phyloP scores from a whole-genome alignment of 2,888 invertebrate genomes.

The Meloe dianella region DNA sequence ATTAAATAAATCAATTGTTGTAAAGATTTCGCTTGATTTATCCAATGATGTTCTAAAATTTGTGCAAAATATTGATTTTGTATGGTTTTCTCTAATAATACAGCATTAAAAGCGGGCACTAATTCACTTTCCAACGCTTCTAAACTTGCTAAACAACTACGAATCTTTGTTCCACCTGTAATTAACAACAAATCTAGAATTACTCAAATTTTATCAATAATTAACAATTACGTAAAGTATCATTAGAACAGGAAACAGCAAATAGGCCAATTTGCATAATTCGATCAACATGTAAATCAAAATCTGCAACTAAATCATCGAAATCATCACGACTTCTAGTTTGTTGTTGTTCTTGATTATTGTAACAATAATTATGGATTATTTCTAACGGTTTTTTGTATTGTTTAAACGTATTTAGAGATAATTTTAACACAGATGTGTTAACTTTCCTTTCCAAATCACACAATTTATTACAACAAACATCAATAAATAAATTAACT shows the following conservation, averaged over 20 bases:
- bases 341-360: slow-evolving; percentile 49
- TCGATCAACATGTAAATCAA: slow-evolving; percentile 72
- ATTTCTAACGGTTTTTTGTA: slow-evolving; percentile 47
- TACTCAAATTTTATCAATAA: background rate
- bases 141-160: slow-evolving; percentile 70
- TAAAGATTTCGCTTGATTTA: slow-evolving; percentile 65
- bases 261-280: slow-evolving; percentile 73
- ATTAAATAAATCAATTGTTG: slow-evolving; percentile 68
- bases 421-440: slow-evolving; percentile 66
- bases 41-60: slow-evolving; percentile 67
- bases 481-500: slow-evolving; percentile 66
- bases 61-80: slow-evolving; percentile 62
- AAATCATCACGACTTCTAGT: slow-evolving; percentile 55
- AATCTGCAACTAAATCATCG: slow-evolving; percentile 64
- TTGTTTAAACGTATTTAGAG: slow-evolving; percentile 59
- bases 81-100: slow-evolving; percentile 61
- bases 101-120: slow-evolving; percentile 65
- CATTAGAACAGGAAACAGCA: slow-evolving; percentile 68
- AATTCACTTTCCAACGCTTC: slow-evolving; percentile 73
- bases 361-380: slow-evolving; percentile 46
- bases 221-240: slow-evolving; percentile 57
- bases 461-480: slow-evolving; percentile 68
- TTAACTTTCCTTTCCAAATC: slow-evolving; percentile 71
- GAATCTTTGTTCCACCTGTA: slow-evolving; percentile 66
- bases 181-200: slow-evolving; percentile 11